phyloP scores from a whole-genome alignment of 2,113 vertebrate species.

The Leucoraja erinaceus region DNA sequence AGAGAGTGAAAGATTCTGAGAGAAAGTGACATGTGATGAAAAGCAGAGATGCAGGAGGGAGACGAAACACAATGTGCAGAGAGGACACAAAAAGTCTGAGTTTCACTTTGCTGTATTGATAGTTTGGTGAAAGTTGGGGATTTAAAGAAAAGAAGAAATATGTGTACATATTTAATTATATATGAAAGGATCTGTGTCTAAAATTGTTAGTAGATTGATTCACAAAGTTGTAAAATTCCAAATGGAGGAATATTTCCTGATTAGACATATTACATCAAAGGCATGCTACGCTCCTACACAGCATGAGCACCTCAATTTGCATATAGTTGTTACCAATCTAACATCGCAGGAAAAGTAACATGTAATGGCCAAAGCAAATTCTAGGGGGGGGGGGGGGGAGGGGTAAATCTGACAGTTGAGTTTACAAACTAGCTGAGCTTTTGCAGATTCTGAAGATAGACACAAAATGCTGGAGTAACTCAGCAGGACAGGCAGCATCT shows the following conservation, averaged over 20 bases:
- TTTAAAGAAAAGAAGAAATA: background rate
- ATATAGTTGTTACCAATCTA: background rate
- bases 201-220: no score
- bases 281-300: background rate
- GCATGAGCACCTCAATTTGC: background rate
- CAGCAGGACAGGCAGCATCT: no score
- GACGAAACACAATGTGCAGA: no score
- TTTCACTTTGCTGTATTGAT: background rate
- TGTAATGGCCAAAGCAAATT: background rate
- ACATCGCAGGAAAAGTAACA: background rate
- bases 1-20: no score
- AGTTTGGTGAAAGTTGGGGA: background rate
- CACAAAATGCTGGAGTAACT: no score
- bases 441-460: no score
- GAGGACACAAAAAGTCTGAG: background rate
- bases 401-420: no score
- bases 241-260: background rate
- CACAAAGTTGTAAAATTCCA: background rate
- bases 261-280: background rate
- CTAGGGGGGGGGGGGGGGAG: no score
- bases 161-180: background rate
- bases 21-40: no score
- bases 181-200: background rate
- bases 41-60: no score
- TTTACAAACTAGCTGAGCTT: no score